phyloP scores from a whole-genome alignment of 1,140 invertebrate genomes.

The Phymastichus coffea region DNA sequence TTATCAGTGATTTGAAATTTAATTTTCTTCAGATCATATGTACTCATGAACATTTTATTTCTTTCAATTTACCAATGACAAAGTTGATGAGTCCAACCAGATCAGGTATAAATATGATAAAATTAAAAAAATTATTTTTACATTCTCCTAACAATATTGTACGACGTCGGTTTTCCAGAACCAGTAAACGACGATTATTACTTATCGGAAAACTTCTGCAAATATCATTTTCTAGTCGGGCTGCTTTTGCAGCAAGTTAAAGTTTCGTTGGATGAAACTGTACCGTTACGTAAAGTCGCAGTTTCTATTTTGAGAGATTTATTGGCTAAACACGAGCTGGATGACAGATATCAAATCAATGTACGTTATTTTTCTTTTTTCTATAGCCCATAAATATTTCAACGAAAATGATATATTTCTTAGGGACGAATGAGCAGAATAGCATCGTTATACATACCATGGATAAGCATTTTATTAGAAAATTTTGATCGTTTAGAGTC shows the following conservation, averaged over 20 bases:
- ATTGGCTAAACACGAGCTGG: constrained; percentile 91
- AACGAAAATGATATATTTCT: constrained; percentile 10
- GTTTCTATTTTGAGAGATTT: constrained; percentile 80
- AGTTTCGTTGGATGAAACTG: constrained; percentile 78
- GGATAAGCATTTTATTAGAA: constrained; percentile 83
- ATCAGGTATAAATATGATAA: constrained; percentile 41
- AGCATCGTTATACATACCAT: constrained; percentile 86
- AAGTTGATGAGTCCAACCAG: constrained; percentile 52
- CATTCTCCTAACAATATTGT: constrained; percentile 22
- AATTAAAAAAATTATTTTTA: constrained; percentile 3
- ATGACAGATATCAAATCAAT: constrained; percentile 81
- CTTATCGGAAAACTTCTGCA: constrained; percentile 80
- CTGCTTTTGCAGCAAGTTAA: constrained; percentile 74
- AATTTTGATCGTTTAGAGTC: constrained; percentile 69
- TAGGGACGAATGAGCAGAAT: constrained; percentile 82
- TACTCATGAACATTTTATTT: constrained; percentile 90
- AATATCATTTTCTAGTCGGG: constrained; percentile 87
- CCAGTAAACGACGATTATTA: constrained; percentile 61
- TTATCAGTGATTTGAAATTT: constrained; percentile 84
- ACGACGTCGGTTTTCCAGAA: constrained; percentile 44
- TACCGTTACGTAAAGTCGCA: constrained; percentile 76
- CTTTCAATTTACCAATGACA: constrained; percentile 82
- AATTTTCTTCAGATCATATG: constrained; percentile 89
- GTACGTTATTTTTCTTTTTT: constrained; percentile 30
- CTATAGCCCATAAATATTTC: neutral